Evolutionary conservation across 1,140 invertebrate genomes (phyloP).

Genomic region (Drosophila aff.): DNA sequence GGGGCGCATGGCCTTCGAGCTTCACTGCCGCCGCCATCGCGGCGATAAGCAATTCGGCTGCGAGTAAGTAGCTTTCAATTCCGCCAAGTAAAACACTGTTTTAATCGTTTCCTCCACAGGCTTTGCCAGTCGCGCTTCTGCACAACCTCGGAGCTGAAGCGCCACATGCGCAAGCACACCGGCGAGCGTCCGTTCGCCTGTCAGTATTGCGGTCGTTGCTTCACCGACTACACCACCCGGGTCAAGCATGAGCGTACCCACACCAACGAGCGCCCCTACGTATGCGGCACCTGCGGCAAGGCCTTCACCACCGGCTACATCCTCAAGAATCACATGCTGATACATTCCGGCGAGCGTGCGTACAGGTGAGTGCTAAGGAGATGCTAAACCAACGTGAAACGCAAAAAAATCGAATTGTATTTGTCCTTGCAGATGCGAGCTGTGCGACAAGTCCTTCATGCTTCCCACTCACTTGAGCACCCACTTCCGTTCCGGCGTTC

Average conservation of each 20-base stretch:
- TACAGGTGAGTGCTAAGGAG: slow-evolving; percentile 51
- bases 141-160: slow-evolving; percentile 75
- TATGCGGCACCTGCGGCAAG: slow-evolving; percentile 87
- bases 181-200: slow-evolving; percentile 74
- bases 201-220: slow-evolving; percentile 72
- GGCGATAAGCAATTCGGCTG: slow-evolving; percentile 72
- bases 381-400: neutral
- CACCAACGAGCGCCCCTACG: slow-evolving; percentile 87
- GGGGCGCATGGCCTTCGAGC: slow-evolving; percentile 71
- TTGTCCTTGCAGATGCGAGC: slow-evolving; percentile 54
- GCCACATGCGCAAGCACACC: slow-evolving; percentile 75
- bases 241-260: slow-evolving; percentile 85
- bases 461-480: slow-evolving; percentile 71
- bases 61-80: slow-evolving; percentile 56
- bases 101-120: slow-evolving; percentile 27
- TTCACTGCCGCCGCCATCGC: slow-evolving; percentile 73
- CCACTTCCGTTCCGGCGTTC: slow-evolving; percentile 69
- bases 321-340: slow-evolving; percentile 75
- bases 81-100: neutral
- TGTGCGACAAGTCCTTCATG: slow-evolving; percentile 76
- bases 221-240: slow-evolving; percentile 73
- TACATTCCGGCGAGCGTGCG: slow-evolving; percentile 75
- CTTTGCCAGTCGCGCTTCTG: slow-evolving; percentile 77
- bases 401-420: neutral
- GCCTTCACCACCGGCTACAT: slow-evolving; percentile 86